Evolutionary conservation across 2,797 vertebrate genomes (phyloP).

Genomic region (Pseudomugil tenellus): DNA sequence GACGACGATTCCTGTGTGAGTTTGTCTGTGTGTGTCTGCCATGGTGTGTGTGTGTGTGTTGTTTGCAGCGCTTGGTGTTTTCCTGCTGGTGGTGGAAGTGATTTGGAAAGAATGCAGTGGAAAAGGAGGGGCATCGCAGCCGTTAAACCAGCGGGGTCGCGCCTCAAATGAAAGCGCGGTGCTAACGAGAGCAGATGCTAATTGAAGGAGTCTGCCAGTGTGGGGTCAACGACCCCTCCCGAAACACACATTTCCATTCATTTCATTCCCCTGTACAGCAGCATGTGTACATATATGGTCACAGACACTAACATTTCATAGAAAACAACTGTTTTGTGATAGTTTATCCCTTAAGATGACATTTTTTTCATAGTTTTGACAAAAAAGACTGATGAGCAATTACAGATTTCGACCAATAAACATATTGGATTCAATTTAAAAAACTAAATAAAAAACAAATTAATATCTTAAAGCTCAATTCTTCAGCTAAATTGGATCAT

Average conservation of each 20-base stretch:
- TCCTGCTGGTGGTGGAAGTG: conserved; percentile 76
- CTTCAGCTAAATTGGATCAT: too few species aligned
- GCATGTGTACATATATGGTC: conserved; percentile 8
- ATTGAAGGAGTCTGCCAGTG: conserved; percentile 76
- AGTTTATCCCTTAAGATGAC: too few species aligned
- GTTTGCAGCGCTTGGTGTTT: conserved; percentile 56
- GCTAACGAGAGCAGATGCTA: conserved; percentile 81
- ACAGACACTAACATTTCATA: too few species aligned
- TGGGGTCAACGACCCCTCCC: conserved; percentile 39
- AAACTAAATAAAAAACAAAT: too few species aligned
- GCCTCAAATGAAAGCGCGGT: conserved; percentile 76
- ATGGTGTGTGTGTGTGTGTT: conserved; percentile 42
- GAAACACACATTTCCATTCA: conserved; percentile 11
- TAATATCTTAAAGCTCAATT: too few species aligned
- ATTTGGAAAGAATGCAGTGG: conserved; percentile 86
- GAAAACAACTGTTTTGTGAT: too few species aligned
- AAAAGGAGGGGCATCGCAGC: conserved; percentile 62
- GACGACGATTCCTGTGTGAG: conserved; percentile 70
- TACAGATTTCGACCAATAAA: too few species aligned
- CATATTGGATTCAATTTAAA: too few species aligned
- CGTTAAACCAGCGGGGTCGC: conserved; percentile 79
- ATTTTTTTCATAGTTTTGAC: too few species aligned
- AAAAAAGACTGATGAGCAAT: too few species aligned
- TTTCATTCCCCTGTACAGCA: conserved; percentile 30
- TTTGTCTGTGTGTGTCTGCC: conserved; percentile 23